These are phyloP conservation scores for Lepeophtheirus nordmannii DNA, from an alignment of 2,888 invertebrate genomes.

Conservation along the genomic window DNA sequence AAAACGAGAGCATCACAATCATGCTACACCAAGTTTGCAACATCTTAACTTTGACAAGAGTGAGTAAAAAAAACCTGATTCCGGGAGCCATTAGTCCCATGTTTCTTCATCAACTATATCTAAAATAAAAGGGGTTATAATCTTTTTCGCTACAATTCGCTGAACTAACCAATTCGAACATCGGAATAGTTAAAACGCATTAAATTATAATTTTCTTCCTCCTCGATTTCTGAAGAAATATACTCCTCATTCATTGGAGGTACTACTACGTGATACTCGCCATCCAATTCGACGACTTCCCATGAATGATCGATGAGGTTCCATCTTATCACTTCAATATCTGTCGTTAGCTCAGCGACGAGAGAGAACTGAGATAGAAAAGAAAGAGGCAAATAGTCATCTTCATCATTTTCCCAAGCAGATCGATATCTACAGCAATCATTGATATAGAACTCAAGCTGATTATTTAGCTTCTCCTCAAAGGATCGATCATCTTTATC, in stretches of 20 bases:
- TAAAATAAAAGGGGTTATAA: too few relatives aligned
- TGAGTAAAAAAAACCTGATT: too few relatives aligned
- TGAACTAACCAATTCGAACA: too few relatives aligned
- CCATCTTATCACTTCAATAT: background rate
- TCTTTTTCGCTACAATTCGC: too few relatives aligned
- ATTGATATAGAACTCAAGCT: background rate
- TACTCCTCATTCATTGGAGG: background rate
- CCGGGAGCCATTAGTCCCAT: too few relatives aligned
- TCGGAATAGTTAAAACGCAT: too few relatives aligned
- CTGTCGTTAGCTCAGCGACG: background rate
- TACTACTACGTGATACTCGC: background rate
- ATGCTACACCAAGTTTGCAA: too few relatives aligned
- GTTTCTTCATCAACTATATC: too few relatives aligned
- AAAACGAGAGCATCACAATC: too few relatives aligned
- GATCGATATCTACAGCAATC: background rate
- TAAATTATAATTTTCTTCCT: too few relatives aligned
- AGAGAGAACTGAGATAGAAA: conserved; percentile 1
- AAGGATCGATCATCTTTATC: background rate
- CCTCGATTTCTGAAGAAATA: background rate
- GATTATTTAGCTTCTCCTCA: background rate
- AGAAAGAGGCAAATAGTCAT: background rate
- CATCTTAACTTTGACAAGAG: too few relatives aligned
- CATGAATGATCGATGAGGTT: too few relatives aligned
- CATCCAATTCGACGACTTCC: background rate
- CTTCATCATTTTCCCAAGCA: conserved; percentile 2